phyloP scores from a whole-genome alignment of 2,888 invertebrate genomes.

The Carabus problematicus region DNA sequence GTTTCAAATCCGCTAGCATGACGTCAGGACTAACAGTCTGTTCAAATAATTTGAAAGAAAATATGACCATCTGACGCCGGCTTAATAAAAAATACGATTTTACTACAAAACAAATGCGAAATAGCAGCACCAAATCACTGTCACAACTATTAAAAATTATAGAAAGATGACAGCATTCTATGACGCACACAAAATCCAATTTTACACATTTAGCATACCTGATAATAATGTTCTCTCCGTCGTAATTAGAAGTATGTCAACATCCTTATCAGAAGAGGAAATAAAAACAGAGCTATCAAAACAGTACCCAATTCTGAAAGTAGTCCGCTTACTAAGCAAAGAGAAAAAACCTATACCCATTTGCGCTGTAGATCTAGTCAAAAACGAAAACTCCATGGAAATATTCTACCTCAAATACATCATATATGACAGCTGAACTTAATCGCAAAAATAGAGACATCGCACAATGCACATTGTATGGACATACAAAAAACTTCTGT shows the following conservation, averaged over 20 bases:
- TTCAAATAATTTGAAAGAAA: no score
- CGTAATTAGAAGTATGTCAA: slow-evolving; percentile 9
- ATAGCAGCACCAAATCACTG: neutral
- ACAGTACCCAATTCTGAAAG: neutral
- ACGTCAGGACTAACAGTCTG: no score
- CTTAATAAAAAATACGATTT: slow-evolving; percentile 20
- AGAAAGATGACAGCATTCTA: slow-evolving; percentile 10
- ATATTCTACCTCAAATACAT: slow-evolving; percentile 17
- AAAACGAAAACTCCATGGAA: slow-evolving; percentile 26
- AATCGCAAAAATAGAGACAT: slow-evolving; percentile 24
- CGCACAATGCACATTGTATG: slow-evolving; percentile 29
- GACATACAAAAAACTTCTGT: slow-evolving; percentile 37
- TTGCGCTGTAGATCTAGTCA: slow-evolving; percentile 21
- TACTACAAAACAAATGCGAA: slow-evolving; percentile 6
- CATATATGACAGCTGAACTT: slow-evolving; percentile 6
- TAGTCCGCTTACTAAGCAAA: slow-evolving; percentile 8
- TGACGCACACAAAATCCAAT: slow-evolving; percentile 6
- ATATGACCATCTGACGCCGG: no score
- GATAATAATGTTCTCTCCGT: slow-evolving; percentile 5
- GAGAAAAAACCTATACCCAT: slow-evolving; percentile 25
- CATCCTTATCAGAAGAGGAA: slow-evolving; percentile 8
- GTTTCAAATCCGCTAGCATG: no score
- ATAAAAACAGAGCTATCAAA: slow-evolving; percentile 4
- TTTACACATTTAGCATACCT: slow-evolving; percentile 6
- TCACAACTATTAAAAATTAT: slow-evolving; percentile 3